Evolutionary conservation across 2,113 vertebrate species (phyloP), one percentile per base, ranked within the genome.

Genomic region (Grammomys surdaster): DNA sequence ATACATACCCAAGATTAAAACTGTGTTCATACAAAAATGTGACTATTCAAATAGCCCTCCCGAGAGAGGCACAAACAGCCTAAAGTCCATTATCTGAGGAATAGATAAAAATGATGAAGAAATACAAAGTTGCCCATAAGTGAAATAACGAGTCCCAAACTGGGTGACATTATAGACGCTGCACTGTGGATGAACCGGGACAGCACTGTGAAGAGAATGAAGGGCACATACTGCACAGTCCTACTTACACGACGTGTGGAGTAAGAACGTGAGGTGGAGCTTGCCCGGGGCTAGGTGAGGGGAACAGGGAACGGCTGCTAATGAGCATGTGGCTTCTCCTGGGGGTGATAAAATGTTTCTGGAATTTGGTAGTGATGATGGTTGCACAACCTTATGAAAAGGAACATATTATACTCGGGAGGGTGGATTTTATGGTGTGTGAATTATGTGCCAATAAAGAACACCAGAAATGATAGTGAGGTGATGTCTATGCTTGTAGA

Each of bases 381-480:
- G 20, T 56, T 92, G 31, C 1, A 40, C n/a, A 69, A 58, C 28
- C 60, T 94, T 43, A 33, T 11, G 40, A 36, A 36, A 88, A 82
- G 86, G 76, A 72, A 77, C 51, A 92, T 33, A 65, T 12, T 28
- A 56, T 6, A 93, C 43, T 96, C 69, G 6, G n/a, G 77, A 93
- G 58, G 8, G 14, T 91, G 58, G 96, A 43, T 87, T 95, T 96
- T 89, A 89, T 82, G 46, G 67, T 58, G n/a, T 90, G 67, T 92
- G 73, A 95, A 70, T 24, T 93, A 20, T 36, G 81, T 81, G 36
- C 92, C 28, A 67, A 67, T 93, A 60, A 94, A 95, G 72, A 91
- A 90, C 88, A 69, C 13, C 24, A 91, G 63, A 51, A 80, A 65
- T 7, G 56, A 70, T 86, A 95, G 28, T 22, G 70, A 90, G 36